Conservation (phyloP, 2,797 vertebrate species). For the Trematomus bernacchii region DNA sequence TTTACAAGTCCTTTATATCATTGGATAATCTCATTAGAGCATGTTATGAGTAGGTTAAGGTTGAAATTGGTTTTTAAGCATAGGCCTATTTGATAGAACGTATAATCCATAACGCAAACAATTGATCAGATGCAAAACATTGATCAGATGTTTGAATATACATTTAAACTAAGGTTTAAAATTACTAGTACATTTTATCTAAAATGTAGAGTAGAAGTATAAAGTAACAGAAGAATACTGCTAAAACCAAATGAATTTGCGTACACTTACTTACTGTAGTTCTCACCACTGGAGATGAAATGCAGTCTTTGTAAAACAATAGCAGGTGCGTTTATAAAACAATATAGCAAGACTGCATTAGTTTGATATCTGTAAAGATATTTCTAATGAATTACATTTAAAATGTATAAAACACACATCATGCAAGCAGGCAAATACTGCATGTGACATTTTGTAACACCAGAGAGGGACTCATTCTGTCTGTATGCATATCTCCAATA, state of each 20-base stretch:
- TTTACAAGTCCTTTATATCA: neutral
- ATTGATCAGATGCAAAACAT: neutral
- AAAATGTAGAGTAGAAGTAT: neutral
- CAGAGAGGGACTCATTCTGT: too few relatives aligned
- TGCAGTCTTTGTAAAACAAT: neutral
- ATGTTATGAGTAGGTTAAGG: neutral
- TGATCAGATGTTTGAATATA: neutral
- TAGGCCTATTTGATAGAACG: neutral
- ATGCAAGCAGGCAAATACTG: neutral
- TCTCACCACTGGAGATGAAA: too few relatives aligned
- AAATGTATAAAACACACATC: neutral
- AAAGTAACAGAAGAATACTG: neutral
- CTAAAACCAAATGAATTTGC: too few relatives aligned
- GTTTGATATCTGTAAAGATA: neutral
- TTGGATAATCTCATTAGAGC: neutral
- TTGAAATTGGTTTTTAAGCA: neutral
- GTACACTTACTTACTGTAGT: too few relatives aligned
- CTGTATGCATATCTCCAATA: neutral
- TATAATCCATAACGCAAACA: neutral
- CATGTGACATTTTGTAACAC: neutral
- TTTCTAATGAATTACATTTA: neutral
- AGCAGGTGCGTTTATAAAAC: neutral
- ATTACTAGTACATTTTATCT: neutral
- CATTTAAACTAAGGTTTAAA: neutral
- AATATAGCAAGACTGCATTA: neutral